Evolutionary conservation across 2,797 vertebrate species (phyloP).

Genomic region (Vireo griseus): DNA sequence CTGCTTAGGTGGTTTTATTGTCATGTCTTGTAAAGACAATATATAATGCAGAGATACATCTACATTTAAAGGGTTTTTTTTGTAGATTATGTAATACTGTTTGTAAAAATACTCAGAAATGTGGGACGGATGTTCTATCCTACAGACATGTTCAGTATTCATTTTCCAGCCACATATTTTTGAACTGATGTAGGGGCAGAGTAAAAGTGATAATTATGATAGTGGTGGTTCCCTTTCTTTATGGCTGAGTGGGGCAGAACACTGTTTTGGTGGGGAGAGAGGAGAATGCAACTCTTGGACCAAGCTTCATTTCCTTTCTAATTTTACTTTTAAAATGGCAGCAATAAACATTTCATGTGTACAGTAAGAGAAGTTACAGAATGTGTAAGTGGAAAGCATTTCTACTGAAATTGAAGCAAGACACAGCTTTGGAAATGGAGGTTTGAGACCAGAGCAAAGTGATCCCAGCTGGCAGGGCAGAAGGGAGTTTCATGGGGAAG

Average conservation of each 20-base stretch:
- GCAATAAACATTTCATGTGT: not conserved
- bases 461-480: not conserved
- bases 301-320: not conserved
- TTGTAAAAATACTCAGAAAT: not conserved
- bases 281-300: not conserved
- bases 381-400: fast-evolving
- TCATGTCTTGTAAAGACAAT: not conserved
- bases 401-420: not conserved
- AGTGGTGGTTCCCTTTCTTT: not conserved
- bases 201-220: not conserved
- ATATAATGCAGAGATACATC: not conserved
- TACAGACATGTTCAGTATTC: not conserved
- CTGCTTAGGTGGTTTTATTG: not conserved
- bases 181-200: not conserved
- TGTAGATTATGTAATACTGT: not conserved
- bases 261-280: not conserved
- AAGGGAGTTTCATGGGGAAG: fast-evolving
- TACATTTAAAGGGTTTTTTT: not conserved
- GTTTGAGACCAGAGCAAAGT: not conserved
- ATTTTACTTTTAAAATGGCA: not conserved
- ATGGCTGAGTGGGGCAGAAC: not conserved
- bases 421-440: not conserved
- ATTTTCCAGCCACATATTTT: not conserved
- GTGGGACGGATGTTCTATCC: fast-evolving
- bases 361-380: not conserved